These are phyloP conservation scores for Acropternis orthonyx DNA, from an alignment of 2,797 vertebrate species.

Conservation along the genomic window DNA sequence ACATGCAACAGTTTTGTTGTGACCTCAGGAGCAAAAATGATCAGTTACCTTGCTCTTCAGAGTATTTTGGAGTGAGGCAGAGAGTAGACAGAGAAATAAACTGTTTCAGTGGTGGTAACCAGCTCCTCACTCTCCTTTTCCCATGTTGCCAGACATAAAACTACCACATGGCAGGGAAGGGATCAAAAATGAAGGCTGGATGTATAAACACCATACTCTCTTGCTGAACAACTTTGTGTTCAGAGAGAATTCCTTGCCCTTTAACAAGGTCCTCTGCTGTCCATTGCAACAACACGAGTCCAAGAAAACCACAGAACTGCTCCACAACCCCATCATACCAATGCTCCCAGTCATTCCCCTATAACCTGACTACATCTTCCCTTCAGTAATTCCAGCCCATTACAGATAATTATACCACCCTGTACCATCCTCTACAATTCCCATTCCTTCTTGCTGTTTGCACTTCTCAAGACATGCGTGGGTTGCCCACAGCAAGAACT, in stretches of 20 bases:
- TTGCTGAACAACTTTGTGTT: neutral
- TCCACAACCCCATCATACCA: neutral
- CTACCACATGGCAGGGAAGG: neutral
- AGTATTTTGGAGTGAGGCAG: neutral
- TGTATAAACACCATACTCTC: neutral
- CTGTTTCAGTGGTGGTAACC: neutral
- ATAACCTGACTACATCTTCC: neutral
- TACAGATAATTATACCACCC: neutral
- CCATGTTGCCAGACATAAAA: neutral
- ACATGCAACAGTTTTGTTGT: neutral
- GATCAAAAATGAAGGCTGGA: neutral
- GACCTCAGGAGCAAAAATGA: neutral
- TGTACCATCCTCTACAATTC: neutral
- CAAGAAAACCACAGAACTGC: neutral
- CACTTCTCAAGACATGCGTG: neutral
- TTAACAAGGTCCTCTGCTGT: neutral
- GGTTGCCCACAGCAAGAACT: constrained; percentile 29
- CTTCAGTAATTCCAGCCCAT: neutral
- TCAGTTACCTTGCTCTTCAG: neutral
- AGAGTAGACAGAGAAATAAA: neutral
- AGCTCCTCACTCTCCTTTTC: neutral
- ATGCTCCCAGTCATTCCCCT: neutral
- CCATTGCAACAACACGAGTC: neutral
- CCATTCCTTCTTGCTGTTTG: neutral
- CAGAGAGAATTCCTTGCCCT: neutral